A percentile compares a stretch with the other conserved stretches of the same genome.
These are phyloP conservation scores for Lamproptera curius DNA, from an alignment of 2,888 invertebrate species.

Conservation along the genomic window DNA sequence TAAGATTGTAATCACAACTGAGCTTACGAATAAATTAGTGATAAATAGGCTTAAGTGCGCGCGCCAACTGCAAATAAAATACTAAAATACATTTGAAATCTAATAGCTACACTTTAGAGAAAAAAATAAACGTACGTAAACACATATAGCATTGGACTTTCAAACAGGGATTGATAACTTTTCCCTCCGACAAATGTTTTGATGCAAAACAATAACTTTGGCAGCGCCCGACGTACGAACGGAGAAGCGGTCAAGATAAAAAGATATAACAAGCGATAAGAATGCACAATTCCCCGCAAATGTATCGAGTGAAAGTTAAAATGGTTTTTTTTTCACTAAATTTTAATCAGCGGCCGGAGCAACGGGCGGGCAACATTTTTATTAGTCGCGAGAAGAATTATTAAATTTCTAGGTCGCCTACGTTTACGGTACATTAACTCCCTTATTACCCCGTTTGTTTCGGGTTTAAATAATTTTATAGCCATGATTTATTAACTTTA, in stretches of 20 bases:
- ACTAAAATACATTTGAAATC: too few species aligned
- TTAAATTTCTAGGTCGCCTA: background rate
- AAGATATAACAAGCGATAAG: conserved; percentile 13
- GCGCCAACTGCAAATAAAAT: too few species aligned
- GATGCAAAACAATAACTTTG: conserved; percentile 15
- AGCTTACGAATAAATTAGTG: too few species aligned
- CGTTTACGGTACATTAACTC: background rate
- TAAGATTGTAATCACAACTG: too few species aligned
- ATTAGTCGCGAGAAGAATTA: conserved; percentile 3
- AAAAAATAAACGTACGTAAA: too few species aligned
- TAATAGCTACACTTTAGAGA: too few species aligned
- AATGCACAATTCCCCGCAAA: conserved; percentile 10
- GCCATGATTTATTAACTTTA: too few species aligned
- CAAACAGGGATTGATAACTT: background rate
- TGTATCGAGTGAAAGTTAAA: conserved; percentile 17
- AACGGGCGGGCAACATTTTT: conserved; percentile 2
- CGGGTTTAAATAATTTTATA: too few species aligned
- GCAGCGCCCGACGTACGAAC: conserved; percentile 2
- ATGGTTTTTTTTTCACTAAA: conserved; percentile 15
- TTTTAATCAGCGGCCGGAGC: conserved; percentile 14
- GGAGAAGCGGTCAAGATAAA: conserved; percentile 19
- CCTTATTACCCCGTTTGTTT: background rate
- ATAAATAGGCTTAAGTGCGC: too few species aligned
- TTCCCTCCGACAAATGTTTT: conserved; percentile 1
- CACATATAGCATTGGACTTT: too few species aligned